A percentile compares a stretch with the other conserved stretches of the same genome.
Conservation (phyloP, 2,113 vertebrate genomes). For the Delphinus delphis region DNA sequence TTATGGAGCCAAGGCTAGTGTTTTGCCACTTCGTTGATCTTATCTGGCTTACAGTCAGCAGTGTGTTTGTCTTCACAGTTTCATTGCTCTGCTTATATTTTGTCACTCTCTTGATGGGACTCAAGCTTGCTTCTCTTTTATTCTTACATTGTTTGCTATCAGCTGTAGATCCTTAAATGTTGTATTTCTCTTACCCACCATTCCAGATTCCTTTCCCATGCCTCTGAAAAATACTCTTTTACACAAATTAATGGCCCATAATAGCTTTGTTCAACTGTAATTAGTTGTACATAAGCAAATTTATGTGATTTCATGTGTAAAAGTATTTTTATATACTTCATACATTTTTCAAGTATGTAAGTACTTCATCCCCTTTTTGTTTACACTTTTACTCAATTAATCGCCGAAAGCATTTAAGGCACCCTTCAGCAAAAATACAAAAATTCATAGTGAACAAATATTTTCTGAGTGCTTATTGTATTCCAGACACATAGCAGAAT, state of each 20-base stretch:
- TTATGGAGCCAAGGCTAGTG: background rate
- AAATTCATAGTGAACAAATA: background rate
- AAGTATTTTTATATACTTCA: background rate
- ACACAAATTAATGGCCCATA: background rate
- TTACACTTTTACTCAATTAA: background rate
- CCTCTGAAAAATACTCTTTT: background rate
- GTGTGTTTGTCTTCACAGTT: background rate
- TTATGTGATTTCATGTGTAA: constrained; percentile 2
- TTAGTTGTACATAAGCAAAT: background rate
- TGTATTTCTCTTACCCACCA: background rate
- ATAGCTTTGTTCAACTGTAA: background rate
- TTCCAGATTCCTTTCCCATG: background rate
- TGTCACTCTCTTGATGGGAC: background rate
- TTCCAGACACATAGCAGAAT: background rate
- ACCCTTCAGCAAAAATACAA: background rate
- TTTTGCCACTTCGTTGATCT: background rate
- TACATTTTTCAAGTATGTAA: background rate
- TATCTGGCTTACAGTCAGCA: background rate
- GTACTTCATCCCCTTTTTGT: background rate
- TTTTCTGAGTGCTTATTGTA: background rate
- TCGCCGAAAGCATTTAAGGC: background rate
- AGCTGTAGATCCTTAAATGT: background rate
- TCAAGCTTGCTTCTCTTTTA: background rate
- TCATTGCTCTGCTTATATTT: background rate
- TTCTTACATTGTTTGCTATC: background rate